Conservation (phyloP, 2,888 invertebrate genomes). For the Lydus trimaculatus region DNA sequence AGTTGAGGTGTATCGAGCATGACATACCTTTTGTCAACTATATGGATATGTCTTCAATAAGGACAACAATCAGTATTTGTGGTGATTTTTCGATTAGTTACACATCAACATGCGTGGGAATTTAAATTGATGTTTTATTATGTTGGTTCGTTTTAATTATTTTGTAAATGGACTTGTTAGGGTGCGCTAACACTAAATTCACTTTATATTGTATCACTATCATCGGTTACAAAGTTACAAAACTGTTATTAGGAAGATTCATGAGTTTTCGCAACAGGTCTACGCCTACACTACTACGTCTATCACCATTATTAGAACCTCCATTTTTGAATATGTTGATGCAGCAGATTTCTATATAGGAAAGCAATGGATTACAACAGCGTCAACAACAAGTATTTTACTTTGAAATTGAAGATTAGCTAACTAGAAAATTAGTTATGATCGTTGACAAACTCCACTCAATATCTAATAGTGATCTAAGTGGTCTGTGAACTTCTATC, state of each 20-base stretch:
- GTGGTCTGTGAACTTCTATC: conserved; percentile 46
- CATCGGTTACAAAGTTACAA: too few relatives aligned
- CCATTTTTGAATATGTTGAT: too few relatives aligned
- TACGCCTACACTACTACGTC: too few relatives aligned
- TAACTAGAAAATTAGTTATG: conserved; percentile 32
- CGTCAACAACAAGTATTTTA: background rate
- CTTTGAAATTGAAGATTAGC: conserved; percentile 8
- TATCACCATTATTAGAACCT: too few relatives aligned
- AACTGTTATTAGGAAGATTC: too few relatives aligned
- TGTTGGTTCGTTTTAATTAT: conserved; percentile 15
- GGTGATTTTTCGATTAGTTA: conserved; percentile 49
- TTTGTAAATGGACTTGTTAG: conserved; percentile 6
- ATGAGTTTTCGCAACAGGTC: too few relatives aligned
- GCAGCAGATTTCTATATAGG: too few relatives aligned
- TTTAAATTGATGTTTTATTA: conserved; percentile 37
- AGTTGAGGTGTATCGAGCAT: conserved; percentile 44
- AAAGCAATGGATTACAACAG: background rate
- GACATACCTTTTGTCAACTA: conserved; percentile 43
- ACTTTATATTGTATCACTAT: too few relatives aligned
- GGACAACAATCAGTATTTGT: conserved; percentile 33
- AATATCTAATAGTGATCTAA: conserved; percentile 46
- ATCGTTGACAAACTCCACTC: conserved; percentile 41
- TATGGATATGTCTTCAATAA: conserved; percentile 38
- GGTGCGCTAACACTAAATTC: background rate
- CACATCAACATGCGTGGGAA: conserved; percentile 49